phyloP scores from a whole-genome alignment of 2,888 invertebrate species.

The Drosophila cognata region DNA sequence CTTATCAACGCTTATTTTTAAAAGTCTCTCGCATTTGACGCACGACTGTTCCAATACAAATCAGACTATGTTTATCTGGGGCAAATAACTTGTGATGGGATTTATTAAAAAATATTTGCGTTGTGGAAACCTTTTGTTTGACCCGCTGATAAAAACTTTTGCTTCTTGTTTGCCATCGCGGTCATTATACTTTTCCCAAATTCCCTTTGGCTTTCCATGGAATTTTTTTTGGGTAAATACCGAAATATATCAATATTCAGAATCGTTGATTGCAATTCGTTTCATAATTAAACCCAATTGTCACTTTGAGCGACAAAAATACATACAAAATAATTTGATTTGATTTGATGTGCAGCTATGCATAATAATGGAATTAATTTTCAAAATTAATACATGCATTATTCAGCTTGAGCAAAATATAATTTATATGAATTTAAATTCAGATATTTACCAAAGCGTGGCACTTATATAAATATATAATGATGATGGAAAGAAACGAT shows the following conservation, averaged over 20 bases:
- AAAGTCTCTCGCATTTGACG: slow-evolving; percentile 2
- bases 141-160: slow-evolving; percentile 62
- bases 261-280: slow-evolving; percentile 1
- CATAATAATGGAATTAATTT: not conserved
- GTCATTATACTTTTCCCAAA: slow-evolving; percentile 63
- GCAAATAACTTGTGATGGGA: slow-evolving; percentile 27
- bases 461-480: not conserved
- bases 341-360: not conserved
- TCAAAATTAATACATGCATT: not conserved
- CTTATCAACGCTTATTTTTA: slow-evolving; percentile 50
- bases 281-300: not conserved
- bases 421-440: not conserved
- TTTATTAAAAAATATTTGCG: slow-evolving; percentile 70
- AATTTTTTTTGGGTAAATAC: slow-evolving; percentile 41
- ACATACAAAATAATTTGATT: not conserved
- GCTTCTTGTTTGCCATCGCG: slow-evolving; percentile 44
- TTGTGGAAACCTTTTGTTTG: slow-evolving; percentile 44
- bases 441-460: not conserved
- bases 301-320: not conserved
- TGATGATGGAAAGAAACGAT: not conserved
- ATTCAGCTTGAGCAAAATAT: not conserved
- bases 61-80: slow-evolving; percentile 11
- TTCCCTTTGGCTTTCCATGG: slow-evolving; percentile 33
- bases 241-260: slow-evolving; percentile 3
- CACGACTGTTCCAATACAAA: slow-evolving; percentile 10